Percentiles rank a stretch among this genome's conserved stretches.
phyloP scores from a whole-genome alignment of 92 coral and sea anemone genomes.

The Heteractis magnifica region DNA sequence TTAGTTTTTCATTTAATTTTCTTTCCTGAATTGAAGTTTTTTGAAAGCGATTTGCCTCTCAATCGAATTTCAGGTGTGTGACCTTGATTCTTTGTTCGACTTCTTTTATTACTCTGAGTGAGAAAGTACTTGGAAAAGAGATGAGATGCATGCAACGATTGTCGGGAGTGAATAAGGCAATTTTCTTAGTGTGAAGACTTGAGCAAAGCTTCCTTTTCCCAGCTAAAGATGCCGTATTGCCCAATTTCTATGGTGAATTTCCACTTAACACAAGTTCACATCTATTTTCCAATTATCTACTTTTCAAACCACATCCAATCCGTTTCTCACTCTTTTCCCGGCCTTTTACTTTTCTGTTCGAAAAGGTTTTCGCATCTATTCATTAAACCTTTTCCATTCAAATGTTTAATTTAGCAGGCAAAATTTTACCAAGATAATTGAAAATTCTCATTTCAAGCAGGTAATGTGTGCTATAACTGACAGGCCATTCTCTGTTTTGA shows the following conservation, averaged over 20 bases:
- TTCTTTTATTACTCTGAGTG: slow-evolving; percentile 17
- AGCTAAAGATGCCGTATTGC: slow-evolving; percentile 8
- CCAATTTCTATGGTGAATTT: slow-evolving; percentile 5
- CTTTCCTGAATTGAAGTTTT: neutral
- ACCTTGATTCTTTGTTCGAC: slow-evolving; percentile 8
- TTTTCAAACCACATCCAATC: slow-evolving; percentile 7
- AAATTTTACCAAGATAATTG: slow-evolving; percentile 15
- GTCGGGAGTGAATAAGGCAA: slow-evolving; percentile 1
- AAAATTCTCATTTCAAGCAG: slow-evolving; percentile 17
- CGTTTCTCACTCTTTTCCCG: neutral
- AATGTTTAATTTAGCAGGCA: slow-evolving; percentile 12
- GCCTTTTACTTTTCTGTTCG: neutral
- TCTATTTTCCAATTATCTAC: slow-evolving; percentile 12
- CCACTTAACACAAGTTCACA: slow-evolving; percentile 14
- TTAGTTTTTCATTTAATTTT: neutral
- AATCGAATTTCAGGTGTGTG: slow-evolving; percentile 16
- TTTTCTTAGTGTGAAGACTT: neutral
- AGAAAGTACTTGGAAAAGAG: slow-evolving; percentile 22
- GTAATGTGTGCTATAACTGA: slow-evolving; percentile 14
- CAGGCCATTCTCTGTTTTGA: slow-evolving; percentile 12
- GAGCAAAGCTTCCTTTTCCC: neutral
- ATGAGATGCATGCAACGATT: neutral
- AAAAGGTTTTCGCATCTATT: slow-evolving; percentile 1
- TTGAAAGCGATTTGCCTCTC: neutral
- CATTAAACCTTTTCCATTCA: slow-evolving; percentile 1